Base-by-base conservation (phyloP, 2,113 vertebrate species). In the Trogon melanurus region DNA sequence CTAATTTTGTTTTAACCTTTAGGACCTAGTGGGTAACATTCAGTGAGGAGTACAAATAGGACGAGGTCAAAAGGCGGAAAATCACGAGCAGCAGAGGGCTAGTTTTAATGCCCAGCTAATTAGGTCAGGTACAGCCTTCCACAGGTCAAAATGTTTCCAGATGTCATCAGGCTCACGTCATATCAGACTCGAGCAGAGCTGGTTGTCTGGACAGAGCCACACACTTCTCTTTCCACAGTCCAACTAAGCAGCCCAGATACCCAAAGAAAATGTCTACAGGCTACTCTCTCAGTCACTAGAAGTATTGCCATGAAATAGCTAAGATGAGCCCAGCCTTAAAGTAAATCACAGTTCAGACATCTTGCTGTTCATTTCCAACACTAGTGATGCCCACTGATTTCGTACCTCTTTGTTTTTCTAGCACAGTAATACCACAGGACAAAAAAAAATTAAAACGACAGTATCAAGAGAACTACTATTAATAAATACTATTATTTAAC, bases 131-230 rank as follows among this genome's bases (percentile, higher is more conserved):
- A 84, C 12, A 84, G 88, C 44, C 32, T 26, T 82, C 61, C 66
- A 67, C 53, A 87, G 83, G 61, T 80, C 72, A 4, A 87, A 93
- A 48, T 53, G 51, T 76, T 96, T 86, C 92, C 85, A 94, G 82
- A 83, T 73, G 67, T 78, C 83, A 78, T 56, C 67, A 71, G 36
- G 72, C 67, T 85, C 45, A 30, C 60, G 62, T 73, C 64, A 70
- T 48, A 72, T 14, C 91, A 92, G 51, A 69, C 47, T 13, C 13
- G 75, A 91, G 70, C 25, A 74, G 9, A 89, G 36, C 12, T 62
- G 11, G 34, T 12, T 82, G 47, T 4, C n/a, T 23, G 83, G 61
- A 38, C 26, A 61, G 10, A 91, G 23, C 26, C 66, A 70, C 38
- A 23, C 2, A 66, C 25, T 51, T 86, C 41, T 47, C 65, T 58